Conservation (phyloP, 2,888 invertebrate genomes). For the Amblyjoppa fuscipennis region DNA sequence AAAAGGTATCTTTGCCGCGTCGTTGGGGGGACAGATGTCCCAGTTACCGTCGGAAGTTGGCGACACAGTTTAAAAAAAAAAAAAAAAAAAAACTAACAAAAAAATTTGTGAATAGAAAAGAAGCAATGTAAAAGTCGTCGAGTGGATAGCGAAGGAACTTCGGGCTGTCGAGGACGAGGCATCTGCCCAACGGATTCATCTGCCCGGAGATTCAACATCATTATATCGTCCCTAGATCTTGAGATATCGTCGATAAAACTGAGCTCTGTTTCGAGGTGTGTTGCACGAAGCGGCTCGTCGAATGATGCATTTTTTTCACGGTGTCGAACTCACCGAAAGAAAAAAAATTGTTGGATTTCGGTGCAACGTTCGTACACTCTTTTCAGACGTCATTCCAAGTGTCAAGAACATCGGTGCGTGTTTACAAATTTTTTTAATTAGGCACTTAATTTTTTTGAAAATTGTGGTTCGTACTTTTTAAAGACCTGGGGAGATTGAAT, state of each 20-base stretch:
- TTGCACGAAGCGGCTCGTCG: background rate
- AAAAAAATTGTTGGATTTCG: background rate
- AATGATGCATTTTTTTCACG: background rate
- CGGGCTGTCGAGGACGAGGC: conserved; percentile 9
- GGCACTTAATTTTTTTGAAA: no score
- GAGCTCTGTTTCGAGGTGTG: background rate
- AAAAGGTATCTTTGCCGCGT: conserved; percentile 36
- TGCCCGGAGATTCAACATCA: background rate
- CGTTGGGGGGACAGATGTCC: conserved; percentile 53
- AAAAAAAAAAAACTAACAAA: background rate
- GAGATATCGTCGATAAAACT: background rate
- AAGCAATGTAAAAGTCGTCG: conserved; percentile 30
- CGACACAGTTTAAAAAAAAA: conserved; percentile 44
- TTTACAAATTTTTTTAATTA: no score
- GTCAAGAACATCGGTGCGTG: no score
- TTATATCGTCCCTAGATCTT: conserved; percentile 21
- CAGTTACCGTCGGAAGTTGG: conserved; percentile 52
- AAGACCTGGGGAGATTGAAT: background rate
- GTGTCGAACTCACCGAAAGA: background rate
- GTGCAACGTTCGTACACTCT: background rate
- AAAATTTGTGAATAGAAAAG: background rate
- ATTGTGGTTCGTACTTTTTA: background rate
- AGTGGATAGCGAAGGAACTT: conserved; percentile 20
- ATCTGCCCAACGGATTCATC: conserved; percentile 34
- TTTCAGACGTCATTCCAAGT: background rate